Percentiles rank a stretch among this genome's conserved stretches.
Evolutionary conservation across 2,797 vertebrate species (phyloP).

Genomic region (Halcyon smyrnensis): DNA sequence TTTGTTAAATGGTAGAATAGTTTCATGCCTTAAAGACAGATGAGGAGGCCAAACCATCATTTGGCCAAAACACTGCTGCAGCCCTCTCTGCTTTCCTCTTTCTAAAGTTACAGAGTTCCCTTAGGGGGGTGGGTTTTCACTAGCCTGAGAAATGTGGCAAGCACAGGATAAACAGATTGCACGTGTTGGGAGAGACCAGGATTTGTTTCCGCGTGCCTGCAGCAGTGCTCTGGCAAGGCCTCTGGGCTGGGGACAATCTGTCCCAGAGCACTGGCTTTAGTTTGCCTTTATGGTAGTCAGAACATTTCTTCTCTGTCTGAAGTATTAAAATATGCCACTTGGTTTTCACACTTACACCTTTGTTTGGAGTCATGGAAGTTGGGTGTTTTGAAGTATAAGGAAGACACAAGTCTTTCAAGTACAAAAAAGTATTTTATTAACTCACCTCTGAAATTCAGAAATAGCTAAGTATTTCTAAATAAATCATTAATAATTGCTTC

Average conservation of each 20-base stretch:
- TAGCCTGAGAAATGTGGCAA: not conserved
- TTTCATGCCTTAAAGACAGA: not conserved
- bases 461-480: not conserved
- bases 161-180: not conserved
- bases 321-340: not conserved
- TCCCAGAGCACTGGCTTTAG: not conserved
- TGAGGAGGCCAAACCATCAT: not conserved
- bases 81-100: not conserved
- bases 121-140: not conserved
- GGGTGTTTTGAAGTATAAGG: not conserved
- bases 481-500: not conserved
- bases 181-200: not conserved
- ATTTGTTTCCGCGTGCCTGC: not conserved
- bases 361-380: not conserved
- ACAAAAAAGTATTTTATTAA: not conserved
- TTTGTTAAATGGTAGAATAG: not conserved
- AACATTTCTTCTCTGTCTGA: not conserved
- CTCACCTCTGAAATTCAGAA: not conserved
- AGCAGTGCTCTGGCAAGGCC: not conserved
- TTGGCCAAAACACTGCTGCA: not conserved
- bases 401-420: not conserved
- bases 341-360: fast-evolving
- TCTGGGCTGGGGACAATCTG: not conserved
- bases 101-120: not conserved
- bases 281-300: not conserved